phyloP scores from a whole-genome alignment of 2,888 invertebrate species.

The Cremastobaeus sp. region DNA sequence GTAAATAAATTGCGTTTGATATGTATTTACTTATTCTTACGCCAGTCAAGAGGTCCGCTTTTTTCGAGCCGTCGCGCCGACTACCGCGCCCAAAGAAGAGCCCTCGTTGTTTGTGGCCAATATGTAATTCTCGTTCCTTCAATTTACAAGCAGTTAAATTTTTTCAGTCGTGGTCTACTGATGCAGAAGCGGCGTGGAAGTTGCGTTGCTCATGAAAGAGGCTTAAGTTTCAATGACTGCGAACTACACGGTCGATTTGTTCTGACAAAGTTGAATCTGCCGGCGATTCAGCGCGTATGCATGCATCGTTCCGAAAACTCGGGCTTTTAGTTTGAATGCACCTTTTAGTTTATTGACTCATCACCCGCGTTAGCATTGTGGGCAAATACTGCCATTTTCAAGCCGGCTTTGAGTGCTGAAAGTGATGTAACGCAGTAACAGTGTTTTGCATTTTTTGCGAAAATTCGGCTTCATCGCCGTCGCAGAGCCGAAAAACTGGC shows the following conservation, averaged over 20 bases:
- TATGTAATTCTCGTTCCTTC: conserved; percentile 52
- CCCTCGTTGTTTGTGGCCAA: conserved; percentile 54
- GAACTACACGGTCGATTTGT: conserved; percentile 46
- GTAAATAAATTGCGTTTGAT: conserved; percentile 14
- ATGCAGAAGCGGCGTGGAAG: conserved; percentile 45
- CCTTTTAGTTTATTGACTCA: no score
- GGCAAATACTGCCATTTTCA: no score
- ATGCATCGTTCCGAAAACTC: conserved; percentile 2
- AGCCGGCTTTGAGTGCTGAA: no score
- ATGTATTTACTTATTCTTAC: conserved; percentile 33
- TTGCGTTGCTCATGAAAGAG: conserved; percentile 47
- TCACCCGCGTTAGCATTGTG: no score
- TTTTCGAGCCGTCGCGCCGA: conserved; percentile 27
- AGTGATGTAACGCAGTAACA: no score
- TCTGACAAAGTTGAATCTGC: conserved; percentile 41
- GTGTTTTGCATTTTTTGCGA: no score
- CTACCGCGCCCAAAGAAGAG: conserved; percentile 44
- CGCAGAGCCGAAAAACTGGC: conserved; percentile 1
- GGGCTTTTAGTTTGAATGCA: background rate
- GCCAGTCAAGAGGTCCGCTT: conserved; percentile 35
- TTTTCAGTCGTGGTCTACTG: conserved; percentile 43
- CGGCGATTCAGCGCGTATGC: conserved; percentile 22
- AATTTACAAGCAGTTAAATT: conserved; percentile 56
- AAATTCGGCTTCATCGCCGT: background rate
- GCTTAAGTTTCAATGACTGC: conserved; percentile 54